Percentiles rank a stretch among this genome's conserved stretches.
phyloP scores from a whole-genome alignment of 2,888 invertebrate genomes.

The Smittia aterrima region DNA sequence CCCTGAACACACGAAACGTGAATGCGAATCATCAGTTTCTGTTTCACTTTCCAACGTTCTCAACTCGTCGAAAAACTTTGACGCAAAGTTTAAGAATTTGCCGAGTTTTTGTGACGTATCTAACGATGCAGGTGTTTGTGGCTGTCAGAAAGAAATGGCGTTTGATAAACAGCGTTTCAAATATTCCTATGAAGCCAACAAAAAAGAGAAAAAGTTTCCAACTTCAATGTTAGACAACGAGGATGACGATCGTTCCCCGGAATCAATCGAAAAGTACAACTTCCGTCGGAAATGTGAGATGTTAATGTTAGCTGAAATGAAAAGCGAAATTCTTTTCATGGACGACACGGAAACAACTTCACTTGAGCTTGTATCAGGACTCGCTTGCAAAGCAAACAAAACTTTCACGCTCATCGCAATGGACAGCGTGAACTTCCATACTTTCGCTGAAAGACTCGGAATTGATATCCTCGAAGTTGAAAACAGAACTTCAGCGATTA shows the following conservation, averaged over 20 bases:
- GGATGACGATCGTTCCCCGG: conserved; percentile 58
- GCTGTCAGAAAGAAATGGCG: background rate
- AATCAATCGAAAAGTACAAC: conserved; percentile 55
- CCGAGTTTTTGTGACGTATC: conserved; percentile 10
- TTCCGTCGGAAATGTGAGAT: conserved; percentile 53
- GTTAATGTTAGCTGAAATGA: conserved; percentile 18
- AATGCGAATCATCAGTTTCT: background rate
- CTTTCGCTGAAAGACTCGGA: conserved; percentile 74
- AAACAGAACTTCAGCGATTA: conserved; percentile 66
- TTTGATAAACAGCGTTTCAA: background rate
- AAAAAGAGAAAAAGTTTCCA: conserved; percentile 48
- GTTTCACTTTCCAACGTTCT: conserved; percentile 23
- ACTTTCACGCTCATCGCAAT: conserved; percentile 67
- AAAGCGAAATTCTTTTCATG: conserved; percentile 37
- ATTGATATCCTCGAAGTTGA: conserved; percentile 61
- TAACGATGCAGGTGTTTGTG: background rate
- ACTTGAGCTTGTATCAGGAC: conserved; percentile 48
- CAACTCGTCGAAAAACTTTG: conserved; percentile 29
- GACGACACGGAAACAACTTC: conserved; percentile 33
- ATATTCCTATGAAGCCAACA: conserved; percentile 7
- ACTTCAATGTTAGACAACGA: conserved; percentile 56
- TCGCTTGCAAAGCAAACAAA: conserved; percentile 59
- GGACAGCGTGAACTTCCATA: conserved; percentile 68
- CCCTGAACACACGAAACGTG: background rate
- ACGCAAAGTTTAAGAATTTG: background rate